Evolutionary conservation across 2,888 invertebrate species (phyloP).

Genomic region (Lottia scabra): DNA sequence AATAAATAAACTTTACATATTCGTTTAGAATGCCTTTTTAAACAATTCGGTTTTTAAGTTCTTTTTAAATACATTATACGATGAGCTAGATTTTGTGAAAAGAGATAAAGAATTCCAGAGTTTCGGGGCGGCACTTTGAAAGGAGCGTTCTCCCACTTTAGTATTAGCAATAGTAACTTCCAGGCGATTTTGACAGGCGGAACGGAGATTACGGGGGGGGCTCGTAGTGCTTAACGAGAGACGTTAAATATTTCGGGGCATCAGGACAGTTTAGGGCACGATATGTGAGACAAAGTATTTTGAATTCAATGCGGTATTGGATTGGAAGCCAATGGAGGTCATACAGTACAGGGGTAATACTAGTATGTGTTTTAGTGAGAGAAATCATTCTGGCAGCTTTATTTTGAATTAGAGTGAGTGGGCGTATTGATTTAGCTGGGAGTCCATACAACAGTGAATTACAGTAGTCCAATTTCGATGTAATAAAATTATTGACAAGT

Average conservation of each 20-base stretch:
- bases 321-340: slow-evolving; percentile 11
- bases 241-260: background rate
- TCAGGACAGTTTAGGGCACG: background rate
- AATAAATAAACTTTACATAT: too few relatives aligned
- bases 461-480: background rate
- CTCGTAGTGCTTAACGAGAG: background rate
- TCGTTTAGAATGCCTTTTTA: too few relatives aligned
- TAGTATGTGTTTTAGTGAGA: background rate
- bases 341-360: background rate
- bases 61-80: too few relatives aligned
- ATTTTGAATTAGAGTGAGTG: background rate
- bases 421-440: background rate
- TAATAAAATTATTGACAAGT: background rate
- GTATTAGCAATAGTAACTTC: too few relatives aligned
- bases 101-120: too few relatives aligned
- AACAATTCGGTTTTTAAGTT: too few relatives aligned
- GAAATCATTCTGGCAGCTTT: slow-evolving; percentile 5
- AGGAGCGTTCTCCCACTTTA: too few relatives aligned
- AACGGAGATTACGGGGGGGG: too few relatives aligned
- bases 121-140: too few relatives aligned
- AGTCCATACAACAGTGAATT: slow-evolving; percentile 3
- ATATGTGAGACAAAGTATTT: slow-evolving; percentile 4
- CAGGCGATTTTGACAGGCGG: too few relatives aligned
- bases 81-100: too few relatives aligned
- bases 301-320: background rate